Evolutionary conservation across 2,797 vertebrate genomes (phyloP).

Genomic region (Coranthus polyacanthus): DNA sequence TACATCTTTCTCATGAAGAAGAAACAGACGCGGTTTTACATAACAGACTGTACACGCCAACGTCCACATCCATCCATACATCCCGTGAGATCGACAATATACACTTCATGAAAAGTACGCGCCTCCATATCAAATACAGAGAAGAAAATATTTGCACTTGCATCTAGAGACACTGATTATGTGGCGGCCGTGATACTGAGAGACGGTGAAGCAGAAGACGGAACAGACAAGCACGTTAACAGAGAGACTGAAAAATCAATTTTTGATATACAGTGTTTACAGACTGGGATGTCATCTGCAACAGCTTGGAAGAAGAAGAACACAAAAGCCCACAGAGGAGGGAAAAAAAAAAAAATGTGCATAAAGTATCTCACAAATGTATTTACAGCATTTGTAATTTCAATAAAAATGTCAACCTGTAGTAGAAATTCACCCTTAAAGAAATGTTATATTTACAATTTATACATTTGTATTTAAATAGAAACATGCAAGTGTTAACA

Average conservation of each 20-base stretch:
- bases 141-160: conserved; percentile 80
- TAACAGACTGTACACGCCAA: conserved; percentile 70
- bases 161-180: conserved; percentile 80
- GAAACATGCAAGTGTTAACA: conserved; percentile 88
- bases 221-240: conserved; percentile 70
- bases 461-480: conserved; percentile 89
- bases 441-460: conserved; percentile 88
- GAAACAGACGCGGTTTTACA: conserved; percentile 67
- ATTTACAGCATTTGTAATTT: conserved; percentile 87
- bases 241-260: conserved; percentile 69
- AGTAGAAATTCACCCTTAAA: conserved; percentile 88
- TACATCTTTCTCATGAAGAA: conserved; percentile 69
- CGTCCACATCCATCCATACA: conserved; percentile 56
- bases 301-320: conserved; percentile 68
- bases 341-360: conserved; percentile 72
- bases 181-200: conserved; percentile 66
- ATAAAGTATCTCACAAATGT: conserved; percentile 85
- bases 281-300: conserved; percentile 70
- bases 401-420: conserved; percentile 87
- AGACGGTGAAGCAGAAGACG: conserved; percentile 72
- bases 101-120: conserved; percentile 77
- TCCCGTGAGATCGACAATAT: conserved; percentile 74
- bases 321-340: conserved; percentile 59
- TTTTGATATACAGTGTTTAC: conserved; percentile 78
- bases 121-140: conserved; percentile 82